phyloP scores from a whole-genome alignment of 2,797 vertebrate species.

The Rhadinocentrus ornatus region DNA sequence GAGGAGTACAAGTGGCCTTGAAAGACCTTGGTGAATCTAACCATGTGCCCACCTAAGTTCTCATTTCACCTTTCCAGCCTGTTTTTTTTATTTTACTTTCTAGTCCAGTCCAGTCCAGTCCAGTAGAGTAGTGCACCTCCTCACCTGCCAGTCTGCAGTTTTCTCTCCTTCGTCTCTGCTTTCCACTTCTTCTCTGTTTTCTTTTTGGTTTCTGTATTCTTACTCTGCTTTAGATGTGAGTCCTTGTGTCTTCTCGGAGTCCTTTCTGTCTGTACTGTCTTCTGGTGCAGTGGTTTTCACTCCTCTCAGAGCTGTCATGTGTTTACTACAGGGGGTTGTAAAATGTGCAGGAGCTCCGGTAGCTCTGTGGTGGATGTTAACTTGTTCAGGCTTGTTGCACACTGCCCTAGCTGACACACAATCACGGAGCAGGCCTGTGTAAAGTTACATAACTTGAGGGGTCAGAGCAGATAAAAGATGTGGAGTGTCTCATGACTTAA shows the following conservation, averaged over 20 bases:
- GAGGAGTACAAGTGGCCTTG: constrained; percentile 65
- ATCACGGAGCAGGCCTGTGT: constrained; percentile 42
- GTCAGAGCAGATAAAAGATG: constrained; percentile 12
- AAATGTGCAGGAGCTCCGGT: constrained; percentile 39
- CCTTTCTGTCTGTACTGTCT: constrained; percentile 35
- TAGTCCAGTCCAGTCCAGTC: constrained; percentile 65
- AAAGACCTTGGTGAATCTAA: constrained; percentile 70
- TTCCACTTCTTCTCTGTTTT: constrained; percentile 27
- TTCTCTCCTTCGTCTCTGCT: constrained; percentile 41
- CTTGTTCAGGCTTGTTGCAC: constrained; percentile 57
- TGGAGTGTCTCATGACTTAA: neutral
- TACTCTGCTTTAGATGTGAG: constrained; percentile 67
- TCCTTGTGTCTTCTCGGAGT: constrained; percentile 38
- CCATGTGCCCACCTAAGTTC: constrained; percentile 39
- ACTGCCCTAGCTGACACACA: constrained; percentile 70
- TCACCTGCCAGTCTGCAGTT: constrained; percentile 74
- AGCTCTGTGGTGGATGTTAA: constrained; percentile 51
- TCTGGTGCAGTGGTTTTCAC: constrained; percentile 25
- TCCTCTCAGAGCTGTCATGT: constrained; percentile 32
- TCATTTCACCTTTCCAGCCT: constrained; percentile 75
- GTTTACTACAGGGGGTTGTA: constrained; percentile 41
- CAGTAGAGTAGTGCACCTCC: constrained; percentile 83
- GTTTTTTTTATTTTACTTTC: constrained; percentile 41
- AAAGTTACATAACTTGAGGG: neutral
- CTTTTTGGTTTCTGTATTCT: constrained; percentile 17